Base-by-base conservation (phyloP, 1,140 invertebrate genomes). In the Brachionus paranguensis region DNA sequence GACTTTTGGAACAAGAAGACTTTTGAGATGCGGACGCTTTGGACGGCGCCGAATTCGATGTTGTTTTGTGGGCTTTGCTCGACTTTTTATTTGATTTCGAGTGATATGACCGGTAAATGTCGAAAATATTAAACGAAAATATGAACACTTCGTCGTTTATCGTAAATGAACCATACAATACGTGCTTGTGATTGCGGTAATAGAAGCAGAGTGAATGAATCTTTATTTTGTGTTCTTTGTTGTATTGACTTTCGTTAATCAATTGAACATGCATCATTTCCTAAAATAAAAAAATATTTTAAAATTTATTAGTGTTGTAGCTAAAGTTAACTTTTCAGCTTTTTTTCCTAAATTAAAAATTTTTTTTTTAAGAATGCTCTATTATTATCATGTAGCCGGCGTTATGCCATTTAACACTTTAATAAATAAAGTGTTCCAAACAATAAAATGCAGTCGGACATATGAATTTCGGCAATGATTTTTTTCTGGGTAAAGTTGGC, bases 261-360 rank as follows among this genome's bases (percentile, higher is more conserved):
- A 81, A 37, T 60, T 68, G 78, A 45, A 81, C 78, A 43, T 81
- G 78, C 78, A 81, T 81, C 78, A 81, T 81, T 81, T 81, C 72
- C 72, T 76, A 14, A 6, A 50, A 27, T 29, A 14, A 29, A 76
- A 5, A 76, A 47, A 74, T 17, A 70, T 4, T 65, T 33, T 24
- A 1, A 1, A 24, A 24, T 24, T 24, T 24, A 24, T 24, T 24
- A 1, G 24, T 24, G 24, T 24, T 24, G 24, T 24, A 24, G 24
- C 1, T 24, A 24, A 24, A 24, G 0, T 24, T 1, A 24, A 24
- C 24, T 24, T 1, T 1, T 24, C 24, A 24, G 1, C 24, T 24
- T 24, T 24, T 24, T 24, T 24, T 24, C 24, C 24, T 24, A 24
- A 24, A 24, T 24, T 24, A 24, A 24, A 24, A 1, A 24, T 1